Base-by-base conservation (phyloP, 2,888 invertebrate genomes). In the Bimastos eiseni region DNA sequence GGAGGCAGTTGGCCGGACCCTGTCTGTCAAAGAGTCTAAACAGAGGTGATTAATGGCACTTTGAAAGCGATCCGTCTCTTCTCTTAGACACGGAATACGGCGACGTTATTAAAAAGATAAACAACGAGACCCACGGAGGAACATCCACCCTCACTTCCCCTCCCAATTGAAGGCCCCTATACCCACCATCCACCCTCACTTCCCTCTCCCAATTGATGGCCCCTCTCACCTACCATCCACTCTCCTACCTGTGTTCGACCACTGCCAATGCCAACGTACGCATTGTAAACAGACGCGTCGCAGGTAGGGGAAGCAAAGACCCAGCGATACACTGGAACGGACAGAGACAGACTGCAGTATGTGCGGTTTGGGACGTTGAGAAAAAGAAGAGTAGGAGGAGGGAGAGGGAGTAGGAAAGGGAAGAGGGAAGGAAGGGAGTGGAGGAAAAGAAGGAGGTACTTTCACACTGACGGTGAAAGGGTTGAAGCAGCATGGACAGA, bases 41-140 rank as follows among this genome's bases (percentile, higher is more conserved):
- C 70, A 70, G 70, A 30, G 70, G n/a, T n/a, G 70, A 70, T 70
- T 70, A 70, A 70, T 70, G 70, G 70, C 70, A n/a, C 70, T 70
- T 70, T 70, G 70, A 70, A 70, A 70, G 70, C 70, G 70, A 70
- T 70, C 70, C 17, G 70, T 70, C 70, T 70, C 70, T 70, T 70
- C 30, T 70, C 70, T 70, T 8, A 70, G 70, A 70, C 70, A 70
- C 70, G 70, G 70, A 70, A 70, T 70, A 70, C 70, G 70, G 70
- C 5, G 70, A 70, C 70, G 70, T 70, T 70, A 70, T 70, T 70
- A 70, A 70, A 49, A 70, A 70, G 70, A 70, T 70, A 70, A 70
- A 70, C 70, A 70, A 70, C 70, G 30, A n/a, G 8, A 8, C 30
- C 70, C 70, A 1, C 4, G 70, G 30, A 70, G 70, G 30, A 70